Evolutionary conservation across 2,113 vertebrate species (phyloP).

Genomic region (Salvelinus sp.): DNA sequence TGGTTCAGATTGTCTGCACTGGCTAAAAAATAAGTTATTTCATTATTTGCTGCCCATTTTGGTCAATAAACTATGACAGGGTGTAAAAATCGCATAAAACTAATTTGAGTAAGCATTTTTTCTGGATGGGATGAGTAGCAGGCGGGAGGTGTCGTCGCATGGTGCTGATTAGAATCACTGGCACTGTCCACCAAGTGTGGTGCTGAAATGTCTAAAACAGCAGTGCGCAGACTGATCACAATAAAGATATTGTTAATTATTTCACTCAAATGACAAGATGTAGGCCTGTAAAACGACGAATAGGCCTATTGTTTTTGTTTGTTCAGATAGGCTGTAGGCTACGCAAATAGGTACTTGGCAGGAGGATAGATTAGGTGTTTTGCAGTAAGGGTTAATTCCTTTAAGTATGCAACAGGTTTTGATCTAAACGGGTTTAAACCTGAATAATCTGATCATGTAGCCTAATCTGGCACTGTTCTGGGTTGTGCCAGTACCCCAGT

Average conservation of each 20-base stretch:
- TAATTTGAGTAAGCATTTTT: too few relatives aligned
- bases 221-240: not conserved
- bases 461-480: not conserved
- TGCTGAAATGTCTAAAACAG: constrained; percentile 37
- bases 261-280: not conserved
- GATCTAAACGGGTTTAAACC: not conserved
- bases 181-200: constrained; percentile 39
- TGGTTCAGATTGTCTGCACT: too few relatives aligned
- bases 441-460: not conserved
- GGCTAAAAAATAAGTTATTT: too few relatives aligned
- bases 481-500: not conserved
- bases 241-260: not conserved
- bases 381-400: not conserved
- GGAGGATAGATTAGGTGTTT: not conserved
- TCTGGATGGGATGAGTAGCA: too few relatives aligned
- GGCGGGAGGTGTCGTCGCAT: not conserved
- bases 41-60: too few relatives aligned
- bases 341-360: not conserved
- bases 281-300: not conserved
- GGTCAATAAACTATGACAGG: too few relatives aligned
- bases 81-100: too few relatives aligned
- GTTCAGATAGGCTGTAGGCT: not conserved
- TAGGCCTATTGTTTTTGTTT: not conserved
- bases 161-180: not conserved
- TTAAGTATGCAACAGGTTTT: not conserved